Evolutionary conservation across 2,113 vertebrate genomes (phyloP).

Genomic region (Albula glossodonta): DNA sequence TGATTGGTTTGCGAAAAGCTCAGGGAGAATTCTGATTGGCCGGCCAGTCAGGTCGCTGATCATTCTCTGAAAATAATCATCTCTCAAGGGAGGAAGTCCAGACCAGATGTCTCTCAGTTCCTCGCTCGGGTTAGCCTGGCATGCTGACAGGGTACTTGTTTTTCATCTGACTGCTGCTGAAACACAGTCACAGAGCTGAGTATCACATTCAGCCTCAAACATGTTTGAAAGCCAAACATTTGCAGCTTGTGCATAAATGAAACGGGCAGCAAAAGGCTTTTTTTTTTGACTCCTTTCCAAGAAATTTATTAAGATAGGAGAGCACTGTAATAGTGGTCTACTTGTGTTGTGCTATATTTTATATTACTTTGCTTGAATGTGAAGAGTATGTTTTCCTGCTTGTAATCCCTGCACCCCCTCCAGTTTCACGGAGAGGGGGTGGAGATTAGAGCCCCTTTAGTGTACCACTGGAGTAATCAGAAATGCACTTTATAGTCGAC

Average conservation of each 20-base stretch:
- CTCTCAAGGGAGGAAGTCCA: constrained; percentile 48
- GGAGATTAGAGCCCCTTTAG: constrained; percentile 25
- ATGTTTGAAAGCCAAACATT: neutral
- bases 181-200: neutral
- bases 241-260: constrained; percentile 6
- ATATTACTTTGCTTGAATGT: neutral
- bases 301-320: too few species aligned
- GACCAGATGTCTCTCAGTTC: constrained; percentile 57
- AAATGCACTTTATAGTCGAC: constrained; percentile 8
- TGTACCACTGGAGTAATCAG: constrained; percentile 6
- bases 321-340: neutral
- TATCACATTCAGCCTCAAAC: neutral
- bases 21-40: constrained; percentile 29
- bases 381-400: neutral
- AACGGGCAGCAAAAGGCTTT: neutral
- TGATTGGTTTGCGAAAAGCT: constrained; percentile 34
- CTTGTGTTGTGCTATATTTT: neutral
- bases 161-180: constrained; percentile 6
- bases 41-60: constrained; percentile 3
- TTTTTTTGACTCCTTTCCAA: neutral
- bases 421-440: neutral
- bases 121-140: constrained; percentile 27
- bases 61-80: constrained; percentile 28
- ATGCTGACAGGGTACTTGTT: constrained; percentile 5
- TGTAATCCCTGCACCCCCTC: neutral